Base-by-base conservation (phyloP, 1,140 invertebrate species). In the Oryzaephilus surinamensis region DNA sequence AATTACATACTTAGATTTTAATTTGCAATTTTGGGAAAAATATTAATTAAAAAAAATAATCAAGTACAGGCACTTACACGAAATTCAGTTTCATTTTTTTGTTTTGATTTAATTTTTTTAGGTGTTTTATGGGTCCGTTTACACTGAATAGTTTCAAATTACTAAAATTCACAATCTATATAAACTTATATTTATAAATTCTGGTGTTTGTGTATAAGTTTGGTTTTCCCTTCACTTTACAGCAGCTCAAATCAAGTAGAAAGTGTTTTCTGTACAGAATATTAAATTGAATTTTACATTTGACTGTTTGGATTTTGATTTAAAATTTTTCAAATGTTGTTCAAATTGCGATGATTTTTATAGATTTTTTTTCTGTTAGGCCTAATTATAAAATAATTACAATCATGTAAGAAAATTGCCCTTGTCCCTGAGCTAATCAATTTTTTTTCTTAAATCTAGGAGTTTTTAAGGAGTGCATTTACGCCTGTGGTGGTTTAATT, bases 171-270 rank as follows among this genome's bases (percentile, higher is more conserved):
- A 34, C 42, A 26, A 41, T 35, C 35, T 28, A 36, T 18, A 19
- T 33, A 38, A 38, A 48, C 46, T 34, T 38, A 43, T 44, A 48
- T 48, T 44, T 48, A 48, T 48, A 48, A 48, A 48, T 48, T 48
- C 46, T 48, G 38, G 27, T 24, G n/a, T n/a, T n/a, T n/a, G n/a
- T n/a, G n/a, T n/a, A n/a, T n/a, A n/a, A n/a, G n/a, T n/a, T 40
- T 39, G 32, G 35, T 48, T 48, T 48, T 48, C 46, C 46, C 46
- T 48, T 48, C 46, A 48, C 46, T 48, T 48, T 48, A 41, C 46
- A 44, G 32, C 38, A 32, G 46, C 19, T 30, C 46, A 48, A 23
- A 29, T 28, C n/a, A 29, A 39, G 36, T 43, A 37, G 37, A 39
- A 39, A 44, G 36, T 40, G 26, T 33, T 24, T 10, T 4, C 3